These are phyloP conservation scores for Lagenorhynchus albirostris DNA, from an alignment of 2,113 vertebrate species.

Conservation along the genomic window DNA sequence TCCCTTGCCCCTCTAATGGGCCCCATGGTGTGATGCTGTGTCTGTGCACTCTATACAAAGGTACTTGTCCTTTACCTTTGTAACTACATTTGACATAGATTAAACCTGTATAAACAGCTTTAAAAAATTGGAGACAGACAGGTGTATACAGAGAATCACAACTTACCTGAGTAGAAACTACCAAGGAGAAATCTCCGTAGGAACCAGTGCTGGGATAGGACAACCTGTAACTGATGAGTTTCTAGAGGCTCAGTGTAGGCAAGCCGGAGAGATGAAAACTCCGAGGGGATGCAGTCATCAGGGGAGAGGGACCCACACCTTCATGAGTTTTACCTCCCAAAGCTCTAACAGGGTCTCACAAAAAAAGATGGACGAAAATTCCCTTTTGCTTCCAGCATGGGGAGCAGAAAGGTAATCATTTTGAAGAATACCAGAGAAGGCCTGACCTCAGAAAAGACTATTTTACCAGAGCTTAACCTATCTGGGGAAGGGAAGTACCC, in stretches of 20 bases:
- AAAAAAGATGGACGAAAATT: not conserved
- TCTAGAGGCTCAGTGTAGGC: not conserved
- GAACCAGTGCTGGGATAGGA: not conserved
- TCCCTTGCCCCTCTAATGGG: constrained; percentile 38
- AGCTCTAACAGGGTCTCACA: not conserved
- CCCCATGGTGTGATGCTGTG: constrained; percentile 89
- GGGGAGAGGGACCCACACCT: not conserved
- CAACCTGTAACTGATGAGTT: not conserved
- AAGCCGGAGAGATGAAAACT: not conserved
- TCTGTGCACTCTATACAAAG: constrained; percentile 95
- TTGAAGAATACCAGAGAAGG: not conserved
- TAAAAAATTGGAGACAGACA: not conserved
- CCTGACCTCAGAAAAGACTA: not conserved
- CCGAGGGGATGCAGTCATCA: too few species aligned
- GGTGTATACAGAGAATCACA: not conserved
- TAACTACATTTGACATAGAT: constrained; percentile 96
- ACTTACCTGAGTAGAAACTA: not conserved
- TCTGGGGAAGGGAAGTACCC: not conserved
- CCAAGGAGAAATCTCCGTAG: not conserved
- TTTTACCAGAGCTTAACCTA: not conserved
- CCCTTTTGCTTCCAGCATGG: not conserved
- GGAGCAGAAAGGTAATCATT: not conserved
- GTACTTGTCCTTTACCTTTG: constrained; percentile 95
- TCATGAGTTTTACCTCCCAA: not conserved
- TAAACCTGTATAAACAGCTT: constrained; percentile 88